phyloP scores from a whole-genome alignment of 2,113 vertebrate genomes.

The Nipponia nippon region DNA sequence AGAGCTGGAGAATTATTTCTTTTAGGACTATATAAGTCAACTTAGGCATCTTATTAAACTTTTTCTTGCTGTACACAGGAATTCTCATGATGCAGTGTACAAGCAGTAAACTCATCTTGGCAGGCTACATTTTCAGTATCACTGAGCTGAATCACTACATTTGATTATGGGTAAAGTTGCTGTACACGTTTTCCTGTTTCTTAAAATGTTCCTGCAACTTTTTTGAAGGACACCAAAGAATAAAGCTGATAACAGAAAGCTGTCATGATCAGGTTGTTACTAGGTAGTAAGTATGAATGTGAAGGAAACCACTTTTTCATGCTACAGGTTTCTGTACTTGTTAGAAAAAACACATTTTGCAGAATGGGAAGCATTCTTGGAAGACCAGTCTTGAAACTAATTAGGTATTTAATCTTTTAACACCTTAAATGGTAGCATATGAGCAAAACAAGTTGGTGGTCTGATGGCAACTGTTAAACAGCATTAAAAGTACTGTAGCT shows the following conservation, averaged over 20 bases:
- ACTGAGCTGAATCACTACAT: neutral
- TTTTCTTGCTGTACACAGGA: neutral
- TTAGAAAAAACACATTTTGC: neutral
- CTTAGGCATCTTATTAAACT: neutral
- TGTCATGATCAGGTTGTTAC: neutral
- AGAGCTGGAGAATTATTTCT: neutral
- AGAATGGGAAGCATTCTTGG: neutral
- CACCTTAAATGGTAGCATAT: neutral
- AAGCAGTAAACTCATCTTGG: neutral
- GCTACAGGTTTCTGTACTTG: neutral
- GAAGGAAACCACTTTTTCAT: neutral
- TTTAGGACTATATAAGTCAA: neutral
- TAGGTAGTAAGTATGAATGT: neutral
- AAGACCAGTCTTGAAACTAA: neutral
- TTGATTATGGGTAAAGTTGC: neutral
- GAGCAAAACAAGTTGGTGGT: neutral
- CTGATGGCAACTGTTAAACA: neutral
- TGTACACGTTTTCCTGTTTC: neutral
- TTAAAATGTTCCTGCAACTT: neutral
- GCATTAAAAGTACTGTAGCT: neutral
- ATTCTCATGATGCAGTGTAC: neutral
- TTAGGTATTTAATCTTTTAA: neutral
- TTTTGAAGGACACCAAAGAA: neutral
- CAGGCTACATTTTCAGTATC: neutral
- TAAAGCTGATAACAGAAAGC: neutral